Conservation (phyloP, 2,113 vertebrate genomes). For the Pituophis catenifer region DNA sequence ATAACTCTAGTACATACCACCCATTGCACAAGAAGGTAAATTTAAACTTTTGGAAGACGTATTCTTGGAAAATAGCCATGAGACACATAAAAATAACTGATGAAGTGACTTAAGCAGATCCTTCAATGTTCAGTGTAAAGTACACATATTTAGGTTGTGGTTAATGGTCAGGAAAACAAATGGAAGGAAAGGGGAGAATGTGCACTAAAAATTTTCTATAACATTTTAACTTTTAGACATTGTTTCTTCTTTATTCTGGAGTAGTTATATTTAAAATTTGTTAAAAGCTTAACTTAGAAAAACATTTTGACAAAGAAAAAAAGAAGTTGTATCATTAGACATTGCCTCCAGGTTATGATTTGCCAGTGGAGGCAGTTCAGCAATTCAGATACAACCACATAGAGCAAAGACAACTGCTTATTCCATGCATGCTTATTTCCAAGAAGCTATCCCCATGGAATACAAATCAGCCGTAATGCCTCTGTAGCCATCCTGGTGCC, state of each 20-base stretch:
- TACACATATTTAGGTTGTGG: background rate
- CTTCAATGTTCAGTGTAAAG: background rate
- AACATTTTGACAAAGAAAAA: background rate
- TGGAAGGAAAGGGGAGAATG: background rate
- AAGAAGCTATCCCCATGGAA: background rate
- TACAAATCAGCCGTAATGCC: background rate
- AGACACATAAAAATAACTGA: background rate
- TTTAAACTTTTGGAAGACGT: background rate
- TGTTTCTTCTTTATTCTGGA: background rate
- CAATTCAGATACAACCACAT: background rate
- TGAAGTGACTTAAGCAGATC: background rate
- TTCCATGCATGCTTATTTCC: background rate
- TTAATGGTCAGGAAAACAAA: background rate
- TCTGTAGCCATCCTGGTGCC: background rate
- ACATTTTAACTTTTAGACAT: background rate
- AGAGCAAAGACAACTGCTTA: background rate
- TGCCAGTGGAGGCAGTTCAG: background rate
- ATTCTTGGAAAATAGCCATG: background rate
- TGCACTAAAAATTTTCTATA: background rate
- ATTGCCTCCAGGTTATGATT: background rate
- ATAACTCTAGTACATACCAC: background rate
- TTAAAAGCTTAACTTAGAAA: background rate
- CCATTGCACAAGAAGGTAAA: background rate
- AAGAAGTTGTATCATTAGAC: background rate
- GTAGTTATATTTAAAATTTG: background rate